phyloP scores from a whole-genome alignment of 2,888 invertebrate species.

The Teleiodes luculella region DNA sequence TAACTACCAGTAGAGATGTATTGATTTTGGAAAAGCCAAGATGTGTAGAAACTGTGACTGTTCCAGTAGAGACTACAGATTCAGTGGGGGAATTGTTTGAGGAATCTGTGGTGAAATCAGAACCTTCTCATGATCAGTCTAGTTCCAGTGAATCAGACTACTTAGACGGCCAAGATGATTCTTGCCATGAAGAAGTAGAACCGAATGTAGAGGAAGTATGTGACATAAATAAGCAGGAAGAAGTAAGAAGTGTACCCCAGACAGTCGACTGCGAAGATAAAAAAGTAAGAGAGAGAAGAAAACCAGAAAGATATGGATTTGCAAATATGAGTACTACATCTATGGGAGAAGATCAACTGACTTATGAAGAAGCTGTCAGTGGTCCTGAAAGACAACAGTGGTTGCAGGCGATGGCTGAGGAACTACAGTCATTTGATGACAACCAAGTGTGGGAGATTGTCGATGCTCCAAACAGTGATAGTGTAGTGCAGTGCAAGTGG shows the following conservation, averaged over 20 bases:
- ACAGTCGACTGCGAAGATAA: not conserved
- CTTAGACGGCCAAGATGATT: too few species aligned
- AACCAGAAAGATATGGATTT: slow-evolving; percentile 19
- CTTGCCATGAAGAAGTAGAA: too few species aligned
- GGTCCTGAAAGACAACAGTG: slow-evolving; percentile 19
- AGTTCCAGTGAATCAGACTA: too few species aligned
- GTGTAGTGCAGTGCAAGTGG: too few species aligned
- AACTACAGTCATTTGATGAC: slow-evolving; percentile 22
- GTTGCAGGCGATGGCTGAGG: slow-evolving; percentile 20
- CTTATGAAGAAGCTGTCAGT: slow-evolving; percentile 17
- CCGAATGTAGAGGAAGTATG: too few species aligned
- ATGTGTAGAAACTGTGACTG: too few species aligned
- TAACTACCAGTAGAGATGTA: too few species aligned
- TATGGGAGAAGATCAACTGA: not conserved
- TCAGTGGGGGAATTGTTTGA: too few species aligned
- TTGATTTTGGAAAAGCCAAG: too few species aligned
- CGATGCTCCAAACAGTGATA: slow-evolving; percentile 10
- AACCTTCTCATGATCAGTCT: too few species aligned
- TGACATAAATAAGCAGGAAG: slow-evolving; percentile 18
- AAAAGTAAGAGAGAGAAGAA: not conserved
- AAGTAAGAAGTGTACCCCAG: slow-evolving; percentile 14
- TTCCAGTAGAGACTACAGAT: too few species aligned
- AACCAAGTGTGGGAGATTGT: slow-evolving; percentile 19
- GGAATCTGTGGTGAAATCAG: too few species aligned
- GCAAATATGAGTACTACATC: slow-evolving; percentile 13